Evolutionary conservation across 2,797 vertebrate species (phyloP), one percentile per base, ranked within the genome.

Genomic region (Tragopan temminckii): DNA sequence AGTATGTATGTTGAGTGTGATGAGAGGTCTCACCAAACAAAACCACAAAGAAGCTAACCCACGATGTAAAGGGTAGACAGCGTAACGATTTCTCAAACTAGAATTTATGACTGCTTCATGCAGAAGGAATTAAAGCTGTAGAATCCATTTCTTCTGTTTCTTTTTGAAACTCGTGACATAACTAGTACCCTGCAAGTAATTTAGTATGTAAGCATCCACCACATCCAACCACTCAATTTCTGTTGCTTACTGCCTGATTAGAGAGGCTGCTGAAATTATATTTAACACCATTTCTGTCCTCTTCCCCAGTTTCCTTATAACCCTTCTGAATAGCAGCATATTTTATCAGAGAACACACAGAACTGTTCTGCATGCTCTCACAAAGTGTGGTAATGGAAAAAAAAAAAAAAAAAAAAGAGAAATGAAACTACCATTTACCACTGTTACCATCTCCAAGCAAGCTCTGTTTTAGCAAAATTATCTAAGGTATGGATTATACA

Each of bases 311-410:
- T 57, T 53, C 40, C 25, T 57, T 55, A 13, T 25, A 61, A 53
- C 12, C 6, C 38, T 64, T 35, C 36, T 70, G 67, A 79, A 72
- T 17, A 79, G 27, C 15, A 29, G 38, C 7, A 55, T 11, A 59
- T 45, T 38, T 72, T 53, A 35, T 5, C 0, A 13, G 67, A 85
- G 59, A 55, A 76, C 29, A 24, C 27, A 74, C 7, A 33, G 48
- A 69, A 42, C 27, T 5, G 6, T 67, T 52, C 43, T 0, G 6
- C 0, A 0, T 35, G 10, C 3, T 59, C 3, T 92, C 50, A 70
- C 5, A 23, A 19, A 63, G 7, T 9, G 5, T 64, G 45, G 36
- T 23, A 88, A 42, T 10, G 9, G 13, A 29, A 77, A 79, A 85
- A 57, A 6, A 46, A 7, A 62, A 46, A 33, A 46, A 17, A 36